Base-by-base conservation (phyloP, 53 echinoderm and acorn worm species). In the Apostichopus leukothele region DNA sequence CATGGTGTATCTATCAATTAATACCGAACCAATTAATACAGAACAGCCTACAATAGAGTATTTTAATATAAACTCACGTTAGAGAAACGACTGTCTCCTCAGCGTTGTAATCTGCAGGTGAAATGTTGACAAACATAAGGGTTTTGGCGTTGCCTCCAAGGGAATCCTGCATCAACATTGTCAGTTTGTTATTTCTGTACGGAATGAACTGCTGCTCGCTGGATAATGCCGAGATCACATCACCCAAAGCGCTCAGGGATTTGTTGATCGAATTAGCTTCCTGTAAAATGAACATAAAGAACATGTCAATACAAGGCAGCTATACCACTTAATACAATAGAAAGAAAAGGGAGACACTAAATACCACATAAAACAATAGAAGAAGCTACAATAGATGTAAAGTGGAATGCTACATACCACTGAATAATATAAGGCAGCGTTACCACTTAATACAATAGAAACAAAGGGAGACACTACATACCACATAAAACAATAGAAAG, bases 191-290 rank as follows among this genome's bases (percentile, higher is more conserved):
- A 93, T 97, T 97, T 76, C 94, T 90, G 86, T 95, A 95, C 10
- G 97, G 95, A 67, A 97, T 97, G 94, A 97, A 97, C 67, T 95
- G 95, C 79, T 97, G 97, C 91, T 95, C 97, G 53, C 95, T 95
- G 89, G 97, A 95, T 52, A 95, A 78, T 0, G 97, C 97, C 1
- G 97, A 95, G 89, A 97, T 97, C 86, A 97, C 95, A 83, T 97
- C 97, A 54, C 94, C 97, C 52, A 97, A 89, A 14, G 95, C 97
- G 79, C 97, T 97, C 83, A 97, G 89, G 5, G 97, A 97, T 75
- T 95, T 97, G 90, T 97, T 97, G 88, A 97, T 97, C 50, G 97
- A 97, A 75, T 95, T 95, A n/a, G 97, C 95, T 93, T 95, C 97
- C 95, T 97, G 88, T 67, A 25, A 25, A 66, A 53, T 22, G 3